phyloP scores from a whole-genome alignment of 2,113 vertebrate species.

The Pteruthius melanotis region DNA sequence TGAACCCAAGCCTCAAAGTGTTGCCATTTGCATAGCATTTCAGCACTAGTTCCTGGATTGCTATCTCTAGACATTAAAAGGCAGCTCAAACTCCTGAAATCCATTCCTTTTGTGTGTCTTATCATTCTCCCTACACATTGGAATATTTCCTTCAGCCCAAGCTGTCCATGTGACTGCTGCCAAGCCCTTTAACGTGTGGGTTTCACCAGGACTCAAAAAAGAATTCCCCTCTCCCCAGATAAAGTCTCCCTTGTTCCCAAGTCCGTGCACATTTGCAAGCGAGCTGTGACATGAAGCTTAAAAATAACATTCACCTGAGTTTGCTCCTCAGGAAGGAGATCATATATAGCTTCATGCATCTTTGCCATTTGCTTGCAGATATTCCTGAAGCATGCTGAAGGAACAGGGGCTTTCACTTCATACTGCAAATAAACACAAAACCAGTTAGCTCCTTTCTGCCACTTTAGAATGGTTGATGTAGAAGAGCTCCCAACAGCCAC shows the following conservation, averaged over 20 bases:
- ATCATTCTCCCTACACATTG: neutral
- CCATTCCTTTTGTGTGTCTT: neutral
- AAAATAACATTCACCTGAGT: constrained; percentile 80
- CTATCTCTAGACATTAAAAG: neutral
- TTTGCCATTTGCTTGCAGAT: constrained; percentile 97
- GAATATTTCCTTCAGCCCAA: neutral
- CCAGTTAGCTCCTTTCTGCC: neutral
- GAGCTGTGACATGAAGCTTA: neutral
- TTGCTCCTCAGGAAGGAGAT: constrained; percentile 93
- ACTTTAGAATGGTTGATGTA: neutral
- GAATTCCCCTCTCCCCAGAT: neutral
- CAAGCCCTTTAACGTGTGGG: neutral
- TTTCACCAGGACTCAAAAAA: neutral
- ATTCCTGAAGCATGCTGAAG: constrained; percentile 92
- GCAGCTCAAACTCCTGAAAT: neutral
- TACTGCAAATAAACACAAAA: constrained; percentile 77
- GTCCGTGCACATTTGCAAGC: neutral
- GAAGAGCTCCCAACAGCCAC: neutral
- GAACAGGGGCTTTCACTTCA: constrained; percentile 97
- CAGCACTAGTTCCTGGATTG: neutral
- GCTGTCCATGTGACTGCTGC: neutral
- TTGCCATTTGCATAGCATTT: neutral
- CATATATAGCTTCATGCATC: constrained; percentile 96
- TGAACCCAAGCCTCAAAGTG: neutral
- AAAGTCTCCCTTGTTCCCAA: neutral